Evolutionary conservation across 2,888 invertebrate genomes (phyloP), one percentile per base, ranked within the genome.

Genomic region (Synergus japonicus): DNA sequence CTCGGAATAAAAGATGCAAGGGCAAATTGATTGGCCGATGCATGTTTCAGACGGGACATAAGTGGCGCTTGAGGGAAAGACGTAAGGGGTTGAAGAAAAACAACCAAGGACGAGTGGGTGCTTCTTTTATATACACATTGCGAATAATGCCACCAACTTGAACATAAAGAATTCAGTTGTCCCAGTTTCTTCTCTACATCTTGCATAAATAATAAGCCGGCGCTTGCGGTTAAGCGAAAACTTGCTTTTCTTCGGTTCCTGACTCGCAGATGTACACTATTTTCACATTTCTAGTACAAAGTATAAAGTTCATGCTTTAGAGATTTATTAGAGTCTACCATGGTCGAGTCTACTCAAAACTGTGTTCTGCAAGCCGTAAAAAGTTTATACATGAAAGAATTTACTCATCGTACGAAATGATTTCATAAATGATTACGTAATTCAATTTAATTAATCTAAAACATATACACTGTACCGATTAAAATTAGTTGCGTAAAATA

Each of bases 171-270:
- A 78, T 82, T 82, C 77, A 79, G 65, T 76, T 81, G 90, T 84
- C 88, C 90, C 83, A 88, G 87, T 88, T 88, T 87, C 78, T 77
- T 80, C 78, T 81, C 80, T 76, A 77, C 79, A 78, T 83, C 81
- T 81, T 89, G 83, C 86, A 89, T 90, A 89, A 89, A 82, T 88
- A 85, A 90, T 81, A 81, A 63, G 76, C 76, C 82, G 89, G 88
- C 89, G 89, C 89, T 89, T 88, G 87, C 83, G 85, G 87, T 87
- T 88, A 87, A 79, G 73, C 77, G 79, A 79, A 83, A 84, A 84
- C 83, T 83, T 85, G 85, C 81, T 85, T 85, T 83, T 80, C 83
- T 76, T 29, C 66, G 49, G 5, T 41, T 73, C 54, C 41, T 73
- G n/a, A 73, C 49, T 37, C 73, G 10, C 41, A 73, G 12, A 37